phyloP scores from a whole-genome alignment of 2,113 vertebrate genomes.

The Pimephales promelas region DNA sequence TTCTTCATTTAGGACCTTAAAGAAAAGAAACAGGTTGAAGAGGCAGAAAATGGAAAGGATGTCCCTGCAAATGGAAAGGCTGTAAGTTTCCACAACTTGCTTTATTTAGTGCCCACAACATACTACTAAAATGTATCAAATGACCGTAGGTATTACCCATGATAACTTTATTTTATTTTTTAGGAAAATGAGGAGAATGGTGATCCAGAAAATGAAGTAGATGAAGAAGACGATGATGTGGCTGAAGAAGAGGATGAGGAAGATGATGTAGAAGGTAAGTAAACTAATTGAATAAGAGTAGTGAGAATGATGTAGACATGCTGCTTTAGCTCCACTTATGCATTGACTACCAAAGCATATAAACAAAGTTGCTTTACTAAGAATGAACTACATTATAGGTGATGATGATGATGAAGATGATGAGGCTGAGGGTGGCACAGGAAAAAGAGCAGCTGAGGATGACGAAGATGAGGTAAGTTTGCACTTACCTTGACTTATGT shows the following conservation, averaged over 20 bases:
- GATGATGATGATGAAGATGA: constrained; percentile 90
- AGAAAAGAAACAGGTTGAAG: constrained; percentile 88
- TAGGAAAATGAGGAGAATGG: constrained; percentile 72
- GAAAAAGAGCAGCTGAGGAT: constrained; percentile 88
- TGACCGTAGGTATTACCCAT: background rate
- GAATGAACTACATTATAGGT: constrained; percentile 72
- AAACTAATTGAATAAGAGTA: background rate
- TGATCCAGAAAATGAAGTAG: constrained; percentile 71
- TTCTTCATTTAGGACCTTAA: constrained; percentile 83
- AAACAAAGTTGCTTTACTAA: constrained; percentile 5
- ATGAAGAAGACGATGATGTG: constrained; percentile 72
- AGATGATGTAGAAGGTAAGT: constrained; percentile 71
- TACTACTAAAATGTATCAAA: background rate
- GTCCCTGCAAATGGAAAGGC: constrained; percentile 87
- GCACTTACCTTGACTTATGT: background rate
- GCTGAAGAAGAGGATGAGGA: constrained; percentile 70
- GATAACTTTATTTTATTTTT: background rate
- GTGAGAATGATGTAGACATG: background rate
- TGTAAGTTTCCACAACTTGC: constrained; percentile 71
- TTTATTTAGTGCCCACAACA: background rate
- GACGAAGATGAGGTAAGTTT: constrained; percentile 75
- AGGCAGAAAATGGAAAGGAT: constrained; percentile 87
- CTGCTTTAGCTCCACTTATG: constrained; percentile 14
- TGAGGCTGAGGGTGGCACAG: constrained; percentile 80
- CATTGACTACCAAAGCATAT: background rate